A percentile compares a stretch with the other conserved stretches of the same genome.
Conservation (phyloP, 2,113 vertebrate species). For the Colistium nudipinnis region DNA sequence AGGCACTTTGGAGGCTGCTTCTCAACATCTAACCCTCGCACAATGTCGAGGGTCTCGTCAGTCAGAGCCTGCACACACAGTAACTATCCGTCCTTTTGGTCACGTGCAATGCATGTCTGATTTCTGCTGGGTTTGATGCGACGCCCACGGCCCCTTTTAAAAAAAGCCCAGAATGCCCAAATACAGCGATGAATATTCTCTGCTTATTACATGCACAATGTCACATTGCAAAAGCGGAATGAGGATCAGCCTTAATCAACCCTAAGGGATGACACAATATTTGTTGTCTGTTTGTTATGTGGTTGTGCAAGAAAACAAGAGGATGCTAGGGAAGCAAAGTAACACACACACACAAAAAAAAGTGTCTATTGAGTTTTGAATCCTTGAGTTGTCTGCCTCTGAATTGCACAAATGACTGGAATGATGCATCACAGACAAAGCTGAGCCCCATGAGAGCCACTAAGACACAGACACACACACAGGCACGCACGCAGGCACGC, state of each 20-base stretch:
- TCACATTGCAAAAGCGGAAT: slow-evolving; percentile 27
- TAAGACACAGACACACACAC: no score
- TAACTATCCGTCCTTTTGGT: slow-evolving; percentile 48
- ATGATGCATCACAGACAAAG: slow-evolving; percentile 42
- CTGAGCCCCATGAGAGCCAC: slow-evolving; percentile 20
- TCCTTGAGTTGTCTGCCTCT: slow-evolving; percentile 37
- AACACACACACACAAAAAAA: slow-evolving; percentile 7
- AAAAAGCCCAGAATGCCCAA: slow-evolving; percentile 25
- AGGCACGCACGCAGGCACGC: no score
- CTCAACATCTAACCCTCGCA: slow-evolving; percentile 53
- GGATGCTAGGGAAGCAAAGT: slow-evolving; percentile 19
- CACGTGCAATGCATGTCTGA: slow-evolving; percentile 41
- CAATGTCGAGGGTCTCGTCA: slow-evolving; percentile 29
- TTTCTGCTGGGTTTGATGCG: slow-evolving; percentile 56
- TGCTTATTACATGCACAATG: slow-evolving; percentile 35
- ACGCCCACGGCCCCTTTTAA: slow-evolving; percentile 57
- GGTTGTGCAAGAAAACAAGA: slow-evolving; percentile 49
- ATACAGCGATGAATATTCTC: slow-evolving; percentile 42
- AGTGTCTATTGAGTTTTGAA: slow-evolving; percentile 8
- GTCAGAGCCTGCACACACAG: slow-evolving; percentile 8
- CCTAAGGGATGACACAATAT: slow-evolving; percentile 59
- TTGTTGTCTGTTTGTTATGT: no score
- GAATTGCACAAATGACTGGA: slow-evolving; percentile 25
- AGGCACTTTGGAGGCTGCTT: slow-evolving; percentile 52
- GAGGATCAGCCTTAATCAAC: slow-evolving; percentile 57